A percentile compares a stretch with the other conserved stretches of the same genome.
Conservation (phyloP, 2,113 vertebrate genomes). For the Peromyscus californicus region DNA sequence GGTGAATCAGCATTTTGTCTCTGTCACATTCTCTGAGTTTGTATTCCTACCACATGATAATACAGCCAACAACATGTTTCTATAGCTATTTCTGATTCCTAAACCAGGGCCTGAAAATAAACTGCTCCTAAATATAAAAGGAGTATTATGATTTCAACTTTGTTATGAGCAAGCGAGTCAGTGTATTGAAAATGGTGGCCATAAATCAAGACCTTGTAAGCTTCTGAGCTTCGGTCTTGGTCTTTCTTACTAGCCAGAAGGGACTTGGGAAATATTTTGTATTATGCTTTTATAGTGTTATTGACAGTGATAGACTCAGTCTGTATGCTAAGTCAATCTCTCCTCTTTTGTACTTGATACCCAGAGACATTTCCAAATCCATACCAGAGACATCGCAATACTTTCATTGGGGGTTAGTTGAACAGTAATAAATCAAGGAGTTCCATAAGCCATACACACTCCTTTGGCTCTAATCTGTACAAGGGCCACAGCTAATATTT, state of each 20-base stretch:
- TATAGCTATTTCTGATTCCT: conserved; percentile 58
- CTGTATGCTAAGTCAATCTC: conserved; percentile 58
- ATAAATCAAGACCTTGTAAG: conserved; percentile 68
- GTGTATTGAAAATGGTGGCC: conserved; percentile 60
- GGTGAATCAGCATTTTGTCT: conserved; percentile 47
- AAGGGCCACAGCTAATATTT: conserved; percentile 72
- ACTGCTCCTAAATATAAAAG: conserved; percentile 68
- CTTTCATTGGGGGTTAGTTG: conserved; percentile 64
- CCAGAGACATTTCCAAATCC: conserved; percentile 70
- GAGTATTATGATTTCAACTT: conserved; percentile 74
- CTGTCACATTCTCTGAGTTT: not conserved
- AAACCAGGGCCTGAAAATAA: conserved; percentile 58
- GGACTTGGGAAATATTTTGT: conserved; percentile 69
- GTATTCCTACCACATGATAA: conserved; percentile 48
- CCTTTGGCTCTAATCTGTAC: conserved; percentile 64
- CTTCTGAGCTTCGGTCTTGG: conserved; percentile 61
- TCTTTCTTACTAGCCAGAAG: conserved; percentile 67
- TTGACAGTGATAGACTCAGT: conserved; percentile 69
- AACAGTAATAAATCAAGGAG: conserved; percentile 68
- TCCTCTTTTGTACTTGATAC: conserved; percentile 57
- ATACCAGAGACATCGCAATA: conserved; percentile 39
- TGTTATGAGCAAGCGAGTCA: conserved; percentile 71
- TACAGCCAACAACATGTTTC: not conserved
- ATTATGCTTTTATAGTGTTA: conserved; percentile 70
- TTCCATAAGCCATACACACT: conserved; percentile 60